These are phyloP conservation scores for Campoplex nolae DNA, from an alignment of 2,888 invertebrate species.

Conservation along the genomic window DNA sequence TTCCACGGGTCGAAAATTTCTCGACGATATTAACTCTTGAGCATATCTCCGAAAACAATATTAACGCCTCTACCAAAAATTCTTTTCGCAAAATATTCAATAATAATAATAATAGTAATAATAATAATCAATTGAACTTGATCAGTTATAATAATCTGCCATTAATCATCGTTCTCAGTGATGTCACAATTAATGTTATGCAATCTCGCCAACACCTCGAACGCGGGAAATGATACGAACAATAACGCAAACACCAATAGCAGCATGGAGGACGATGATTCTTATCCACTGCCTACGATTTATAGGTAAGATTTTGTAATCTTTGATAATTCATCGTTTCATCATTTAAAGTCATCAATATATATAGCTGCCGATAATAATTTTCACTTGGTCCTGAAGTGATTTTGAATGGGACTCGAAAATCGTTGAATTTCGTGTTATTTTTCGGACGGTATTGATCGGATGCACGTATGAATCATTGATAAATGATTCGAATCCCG, in stretches of 20 bases:
- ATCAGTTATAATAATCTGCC: constrained; percentile 48
- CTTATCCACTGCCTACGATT: constrained; percentile 94
- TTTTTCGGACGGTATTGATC: background rate
- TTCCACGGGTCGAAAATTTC: constrained; percentile 54
- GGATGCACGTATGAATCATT: background rate
- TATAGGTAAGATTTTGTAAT: constrained; percentile 89
- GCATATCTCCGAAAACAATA: constrained; percentile 8
- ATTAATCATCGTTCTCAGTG: constrained; percentile 70
- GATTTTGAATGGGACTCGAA: too few species aligned
- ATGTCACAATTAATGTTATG: constrained; percentile 92
- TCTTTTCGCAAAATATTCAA: constrained; percentile 8
- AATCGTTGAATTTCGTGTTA: background rate
- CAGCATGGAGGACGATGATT: constrained; percentile 91
- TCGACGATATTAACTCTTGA: constrained; percentile 32
- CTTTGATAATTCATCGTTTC: background rate
- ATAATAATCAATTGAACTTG: background rate
- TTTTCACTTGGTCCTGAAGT: background rate
- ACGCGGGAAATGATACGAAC: constrained; percentile 84
- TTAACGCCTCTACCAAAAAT: constrained; percentile 7
- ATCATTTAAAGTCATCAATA: background rate
- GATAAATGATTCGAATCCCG: background rate
- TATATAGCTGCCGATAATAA: background rate
- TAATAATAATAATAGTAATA: background rate
- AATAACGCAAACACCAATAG: constrained; percentile 91
- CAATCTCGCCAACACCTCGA: constrained; percentile 86